A percentile compares a stretch with the other conserved stretches of the same genome.
These are phyloP conservation scores for Trichomycterus rosablanca DNA, from an alignment of 2,113 vertebrate genomes.

Conservation along the genomic window DNA sequence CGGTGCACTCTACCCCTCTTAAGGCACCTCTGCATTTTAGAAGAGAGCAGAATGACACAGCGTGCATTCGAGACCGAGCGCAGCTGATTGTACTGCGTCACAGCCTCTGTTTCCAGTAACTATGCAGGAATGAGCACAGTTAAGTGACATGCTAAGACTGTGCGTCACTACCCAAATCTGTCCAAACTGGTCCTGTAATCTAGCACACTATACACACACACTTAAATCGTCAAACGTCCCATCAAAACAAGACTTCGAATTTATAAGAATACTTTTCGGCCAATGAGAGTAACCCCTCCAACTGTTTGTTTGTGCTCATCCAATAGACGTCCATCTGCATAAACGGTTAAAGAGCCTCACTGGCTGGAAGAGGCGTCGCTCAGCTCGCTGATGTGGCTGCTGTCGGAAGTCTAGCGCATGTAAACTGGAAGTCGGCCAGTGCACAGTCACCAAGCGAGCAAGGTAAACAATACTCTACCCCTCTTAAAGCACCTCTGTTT, in stretches of 20 bases:
- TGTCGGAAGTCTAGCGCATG: conserved; percentile 89
- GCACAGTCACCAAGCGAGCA: conserved; percentile 87
- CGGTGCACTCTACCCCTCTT: conserved; percentile 53
- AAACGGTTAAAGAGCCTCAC: conserved; percentile 69
- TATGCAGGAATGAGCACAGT: conserved; percentile 75
- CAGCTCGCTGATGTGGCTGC: conserved; percentile 84
- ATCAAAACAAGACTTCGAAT: conserved; percentile 63
- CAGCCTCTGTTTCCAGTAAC: conserved; percentile 71
- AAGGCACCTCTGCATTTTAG: conserved; percentile 52
- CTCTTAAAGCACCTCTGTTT: conserved; percentile 50
- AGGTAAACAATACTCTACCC: conserved; percentile 94
- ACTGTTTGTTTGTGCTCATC: conserved; percentile 66
- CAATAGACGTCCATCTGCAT: conserved; percentile 67
- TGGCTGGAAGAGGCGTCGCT: conserved; percentile 70
- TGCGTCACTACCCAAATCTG: too few relatives aligned
- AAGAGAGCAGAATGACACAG: conserved; percentile 9
- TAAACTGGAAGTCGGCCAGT: conserved; percentile 84
- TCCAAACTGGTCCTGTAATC: too few relatives aligned
- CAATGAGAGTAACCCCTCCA: conserved; percentile 73
- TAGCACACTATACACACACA: too few relatives aligned
- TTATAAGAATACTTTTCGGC: conserved; percentile 60
- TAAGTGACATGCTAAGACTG: conserved; percentile 31
- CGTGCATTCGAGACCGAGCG: conserved; percentile 40
- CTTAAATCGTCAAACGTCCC: background rate
- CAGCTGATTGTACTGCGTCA: conserved; percentile 83